Base-by-base conservation (phyloP, 2,113 vertebrate species). In the Uria lomvia region DNA sequence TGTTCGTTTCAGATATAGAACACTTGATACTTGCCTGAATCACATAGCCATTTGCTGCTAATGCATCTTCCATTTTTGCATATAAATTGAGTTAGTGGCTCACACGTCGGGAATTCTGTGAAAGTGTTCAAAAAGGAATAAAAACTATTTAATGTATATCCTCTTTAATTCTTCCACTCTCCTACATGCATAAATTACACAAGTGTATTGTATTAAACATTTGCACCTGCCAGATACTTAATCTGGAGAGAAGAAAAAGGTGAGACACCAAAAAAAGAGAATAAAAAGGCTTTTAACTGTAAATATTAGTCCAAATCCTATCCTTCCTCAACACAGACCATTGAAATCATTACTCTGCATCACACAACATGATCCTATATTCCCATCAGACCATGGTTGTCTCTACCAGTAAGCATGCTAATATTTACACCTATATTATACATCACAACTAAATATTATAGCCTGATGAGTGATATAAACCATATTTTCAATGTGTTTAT, bases 21-120 rank as follows among this genome's bases (percentile, higher is more conserved):
- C 20, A 36, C 16, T 36, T 12, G 13, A 71, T 75, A 97, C 97
- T 98, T 98, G 98, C 99, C 99, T 97, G 99, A 98, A 94, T 99
- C 99, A 60, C 99, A 99, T 42, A 98, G 99, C 99, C 99, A 99
- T 88, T 99, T 99, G 90, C 96, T 98, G 90, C 98, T 99, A 97
- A 99, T 98, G 94, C 99, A 99, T 82, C 99, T 98, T 70, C 99
- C 99, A 68, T 98, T 99, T 97, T 97, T 98, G 94, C 99, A 99
- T 96, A 99, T 98, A 97, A 99, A 99, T 82, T 99, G 99, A 86
- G 98, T 99, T 45, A 99, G 96, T 20, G 98, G 98, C 68, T 99
- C 99, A 96, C 99, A 99, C 2, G 99, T 99, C 76, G 99, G 99
- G 85, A 99, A 99, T 70, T 98, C 99, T 99, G 98, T 66, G 90